Percentiles rank a stretch among this genome's conserved stretches.
These are phyloP conservation scores for Coregonus clupeaformis DNA, from an alignment of 2,113 vertebrate species.

Conservation along the genomic window DNA sequence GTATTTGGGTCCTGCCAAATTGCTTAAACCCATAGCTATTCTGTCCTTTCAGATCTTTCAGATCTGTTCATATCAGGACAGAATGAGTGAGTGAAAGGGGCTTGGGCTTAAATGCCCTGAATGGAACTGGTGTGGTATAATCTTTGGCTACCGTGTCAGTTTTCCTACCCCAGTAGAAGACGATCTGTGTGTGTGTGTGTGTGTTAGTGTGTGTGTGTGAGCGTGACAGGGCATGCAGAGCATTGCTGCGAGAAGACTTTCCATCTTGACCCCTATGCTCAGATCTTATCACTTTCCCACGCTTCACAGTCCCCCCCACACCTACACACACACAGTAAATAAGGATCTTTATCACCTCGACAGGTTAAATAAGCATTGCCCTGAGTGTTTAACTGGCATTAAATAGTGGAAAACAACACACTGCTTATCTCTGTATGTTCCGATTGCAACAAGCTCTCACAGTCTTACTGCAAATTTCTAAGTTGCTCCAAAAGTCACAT, in stretches of 20 bases:
- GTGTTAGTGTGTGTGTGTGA: conserved; percentile 17
- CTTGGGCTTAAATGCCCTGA: too few species aligned
- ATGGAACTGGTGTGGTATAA: too few species aligned
- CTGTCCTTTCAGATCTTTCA: too few species aligned
- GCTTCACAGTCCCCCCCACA: conserved; percentile 10
- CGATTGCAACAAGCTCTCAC: neutral
- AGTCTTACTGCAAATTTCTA: too few species aligned
- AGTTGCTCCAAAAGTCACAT: too few species aligned
- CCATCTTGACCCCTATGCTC: conserved; percentile 38
- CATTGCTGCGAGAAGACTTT: conserved; percentile 40
- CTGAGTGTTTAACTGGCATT: neutral
- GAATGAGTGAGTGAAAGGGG: too few species aligned
- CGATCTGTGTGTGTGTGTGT: neutral
- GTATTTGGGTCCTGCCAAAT: too few species aligned
- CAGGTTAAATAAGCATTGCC: neutral
- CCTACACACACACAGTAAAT: neutral
- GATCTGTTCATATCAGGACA: too few species aligned
- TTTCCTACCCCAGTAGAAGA: too few species aligned
- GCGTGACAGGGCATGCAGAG: neutral
- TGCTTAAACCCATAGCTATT: too few species aligned
- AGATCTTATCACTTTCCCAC: conserved; percentile 63
- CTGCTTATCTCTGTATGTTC: neutral
- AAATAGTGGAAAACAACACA: neutral
- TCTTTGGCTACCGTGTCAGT: too few species aligned
- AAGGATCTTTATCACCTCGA: neutral